Evolutionary conservation across 2,113 vertebrate genomes (phyloP), one percentile per base, ranked within the genome.

Genomic region (Aldabrachelys gigantea): DNA sequence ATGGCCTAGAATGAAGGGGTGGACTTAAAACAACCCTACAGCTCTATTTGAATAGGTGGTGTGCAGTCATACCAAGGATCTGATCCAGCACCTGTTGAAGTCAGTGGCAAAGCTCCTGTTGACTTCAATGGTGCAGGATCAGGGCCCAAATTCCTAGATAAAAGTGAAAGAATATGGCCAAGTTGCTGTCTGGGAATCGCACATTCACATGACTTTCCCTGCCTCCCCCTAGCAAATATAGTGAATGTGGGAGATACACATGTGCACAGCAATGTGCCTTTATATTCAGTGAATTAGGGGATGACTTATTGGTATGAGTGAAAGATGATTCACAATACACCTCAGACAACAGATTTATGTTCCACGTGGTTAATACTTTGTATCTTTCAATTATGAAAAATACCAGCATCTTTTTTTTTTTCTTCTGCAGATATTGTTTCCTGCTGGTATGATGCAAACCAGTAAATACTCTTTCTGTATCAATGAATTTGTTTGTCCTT

Each of bases 401-500:
- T 7, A 49, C 0, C 25, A 75, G 53, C 29, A 2, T 85, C 81
- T 81, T 53, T 76, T 53, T 76, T 85, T n/a, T 14, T 54, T 92
- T 78, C 62, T n/a, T 22, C 4, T 29, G n/a, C 56, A 59, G 88
- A 25, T 69, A 11, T 22, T 49, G 21, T 84, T 78, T 57, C 56
- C 59, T 95, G 88, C 78, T 88, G 79, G 6, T 2, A 35, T 79
- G 56, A 24, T 90, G 11, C 72, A 53, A 86, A 13, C 84, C 59
- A 80, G 53, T 25, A 54, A 88, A 85, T 89, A 59, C 0, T 80
- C 47, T 95, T 95, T 93, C 92, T 91, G 10, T 89, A 94, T 94
- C 90, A 44, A 52, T 75, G 62, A 56, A 62, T 94, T 93, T 90
- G 80, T 94, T 95, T 94, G 92, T 92, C 85, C 84, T 96, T 93